Conservation (phyloP, 2,888 invertebrate species). For the Acrobasis repandana region DNA sequence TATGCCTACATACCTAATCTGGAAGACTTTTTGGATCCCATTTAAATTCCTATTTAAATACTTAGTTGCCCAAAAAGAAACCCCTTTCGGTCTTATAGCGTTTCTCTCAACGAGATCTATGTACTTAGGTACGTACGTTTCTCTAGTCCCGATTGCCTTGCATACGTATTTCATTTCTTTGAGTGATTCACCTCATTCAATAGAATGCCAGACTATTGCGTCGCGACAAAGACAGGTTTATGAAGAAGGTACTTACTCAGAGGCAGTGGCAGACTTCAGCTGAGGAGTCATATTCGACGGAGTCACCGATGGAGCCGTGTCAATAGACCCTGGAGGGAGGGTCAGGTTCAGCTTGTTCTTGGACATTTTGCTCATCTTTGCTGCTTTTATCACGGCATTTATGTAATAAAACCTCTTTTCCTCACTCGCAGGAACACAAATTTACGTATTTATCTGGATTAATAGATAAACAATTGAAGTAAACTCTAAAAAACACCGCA, state of each 20-base stretch:
- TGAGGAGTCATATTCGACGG: conserved; percentile 83
- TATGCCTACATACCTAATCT: too few species aligned
- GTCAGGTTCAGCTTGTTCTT: conserved; percentile 96
- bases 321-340: conserved; percentile 94
- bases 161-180: not conserved
- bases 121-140: too few species aligned
- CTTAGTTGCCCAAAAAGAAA: too few species aligned
- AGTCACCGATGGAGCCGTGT: conserved; percentile 85
- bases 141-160: too few species aligned
- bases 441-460: not conserved
- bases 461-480: not conserved
- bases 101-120: too few species aligned
- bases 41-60: too few species aligned
- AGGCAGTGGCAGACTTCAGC: conserved; percentile 81
- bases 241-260: conserved; percentile 76
- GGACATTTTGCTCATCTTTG: conserved; percentile 88
- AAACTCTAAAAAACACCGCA: not conserved
- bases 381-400: conserved; percentile 46
- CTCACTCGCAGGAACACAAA: not conserved
- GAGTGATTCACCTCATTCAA: not conserved
- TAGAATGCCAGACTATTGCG: not conserved
- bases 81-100: too few species aligned
- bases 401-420: not conserved
- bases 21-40: too few species aligned
- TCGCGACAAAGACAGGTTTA: not conserved